Base-by-base conservation (phyloP, 2,888 invertebrate genomes). In the Automeris io region DNA sequence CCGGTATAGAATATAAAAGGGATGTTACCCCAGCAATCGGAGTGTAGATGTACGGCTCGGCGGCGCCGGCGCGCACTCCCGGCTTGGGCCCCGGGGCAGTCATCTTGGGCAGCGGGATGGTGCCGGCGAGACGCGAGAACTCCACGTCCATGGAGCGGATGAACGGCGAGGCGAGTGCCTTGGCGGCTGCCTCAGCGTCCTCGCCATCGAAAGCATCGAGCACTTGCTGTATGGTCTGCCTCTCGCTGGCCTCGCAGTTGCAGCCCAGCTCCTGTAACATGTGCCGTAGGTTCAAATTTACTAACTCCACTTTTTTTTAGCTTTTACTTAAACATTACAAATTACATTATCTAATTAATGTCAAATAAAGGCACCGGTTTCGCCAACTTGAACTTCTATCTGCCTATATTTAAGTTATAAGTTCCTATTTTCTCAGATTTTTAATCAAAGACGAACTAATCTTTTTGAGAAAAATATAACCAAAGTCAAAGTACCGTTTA, bases 141-240 rank as follows among this genome's bases (percentile, higher is more conserved):
- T 97, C 97, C 5, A 96, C 93, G 70, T 97, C 97, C 96, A 97
- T 95, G 68, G 94, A 94, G 46, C 94, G 92, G 39, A 97, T 95
- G 70, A 97, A 97, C 0, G 96, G 92, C 49, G 91, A 91, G 41
- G 91, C 90, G 1, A 97, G 80, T 0, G 95, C 95, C 29, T 88
- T 77, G 51, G 89, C 88, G 0, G 95, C 95, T n/a, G 90, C 81
- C 29, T 95, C 95, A 0, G 92, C 89, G 71, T 97, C 96, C 61
- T 95, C 95, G 54, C 96, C 95, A 54, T 97, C 96, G 59, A 91
- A 96, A 0, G 94, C 94, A 65, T 92, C 82, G 2, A 96, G 77
- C 4, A 96, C 75, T 76, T 90, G 90, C 76, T 94, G 93, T 34
- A 96, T 71, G 0, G 93, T 94, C 64, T 92, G 91, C 41, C 93